These are phyloP conservation scores for Drosophila virilis DNA, from an alignment of 1,140 invertebrate genomes.

Conservation along the genomic window DNA sequence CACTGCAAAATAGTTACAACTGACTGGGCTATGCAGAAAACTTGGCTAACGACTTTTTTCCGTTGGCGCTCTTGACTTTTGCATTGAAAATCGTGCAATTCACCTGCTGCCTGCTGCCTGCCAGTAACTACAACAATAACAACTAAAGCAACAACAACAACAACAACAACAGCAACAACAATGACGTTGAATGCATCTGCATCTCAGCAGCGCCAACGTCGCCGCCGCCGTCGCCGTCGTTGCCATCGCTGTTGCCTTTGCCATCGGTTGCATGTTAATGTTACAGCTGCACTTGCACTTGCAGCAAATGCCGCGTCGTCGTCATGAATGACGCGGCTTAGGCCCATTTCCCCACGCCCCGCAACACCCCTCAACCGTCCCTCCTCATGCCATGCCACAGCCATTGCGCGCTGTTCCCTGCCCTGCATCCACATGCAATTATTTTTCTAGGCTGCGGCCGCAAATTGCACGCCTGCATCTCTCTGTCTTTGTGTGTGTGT, in stretches of 20 bases:
- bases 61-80: slow-evolving; percentile 82
- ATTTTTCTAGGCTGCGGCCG: slow-evolving; percentile 80
- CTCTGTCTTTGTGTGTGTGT: slow-evolving; percentile 32
- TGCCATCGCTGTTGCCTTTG: slow-evolving; percentile 20
- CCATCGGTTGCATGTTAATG: slow-evolving; percentile 74
- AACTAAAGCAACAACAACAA: slow-evolving; percentile 23
- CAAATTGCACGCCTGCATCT: slow-evolving; percentile 69
- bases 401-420: slow-evolving; percentile 26
- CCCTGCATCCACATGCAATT: slow-evolving; percentile 68
- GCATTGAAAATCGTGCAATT: slow-evolving; percentile 83
- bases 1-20: slow-evolving; percentile 67
- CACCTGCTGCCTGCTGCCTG: slow-evolving; percentile 67
- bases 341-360: slow-evolving; percentile 40
- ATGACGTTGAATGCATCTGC: slow-evolving; percentile 77
- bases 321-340: slow-evolving; percentile 76
- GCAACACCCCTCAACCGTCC: not conserved
- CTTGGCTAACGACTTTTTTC: slow-evolving; percentile 83
- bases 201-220: slow-evolving; percentile 52
- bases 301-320: slow-evolving; percentile 67
- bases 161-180: slow-evolving; percentile 63
- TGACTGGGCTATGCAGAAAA: slow-evolving; percentile 69
- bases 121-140: slow-evolving; percentile 38
- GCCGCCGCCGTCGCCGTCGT: slow-evolving; percentile 10
- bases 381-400: not conserved
- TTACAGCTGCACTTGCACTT: slow-evolving; percentile 81